These are phyloP conservation scores for Drosophila hamatofila DNA, from an alignment of 2,888 invertebrate genomes.

Conservation along the genomic window DNA sequence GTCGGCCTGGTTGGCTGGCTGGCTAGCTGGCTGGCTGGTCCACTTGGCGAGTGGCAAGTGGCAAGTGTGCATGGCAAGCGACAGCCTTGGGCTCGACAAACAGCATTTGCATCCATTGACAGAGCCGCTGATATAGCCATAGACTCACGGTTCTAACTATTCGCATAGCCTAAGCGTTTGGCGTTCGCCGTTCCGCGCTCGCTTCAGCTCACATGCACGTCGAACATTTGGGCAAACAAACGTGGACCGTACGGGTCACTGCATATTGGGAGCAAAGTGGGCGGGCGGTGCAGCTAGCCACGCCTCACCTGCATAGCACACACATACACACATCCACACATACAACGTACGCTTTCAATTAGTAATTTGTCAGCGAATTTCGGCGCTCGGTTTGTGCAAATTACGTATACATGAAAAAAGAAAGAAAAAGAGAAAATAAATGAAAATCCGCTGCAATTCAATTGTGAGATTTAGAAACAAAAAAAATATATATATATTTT, in stretches of 20 bases:
- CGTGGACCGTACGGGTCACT: conserved; percentile 74
- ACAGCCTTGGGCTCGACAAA: conserved; percentile 55
- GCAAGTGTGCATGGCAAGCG: conserved; percentile 18
- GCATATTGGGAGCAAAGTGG: conserved; percentile 67
- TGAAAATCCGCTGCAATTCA: conserved; percentile 54
- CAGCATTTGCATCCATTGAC: conserved; percentile 54
- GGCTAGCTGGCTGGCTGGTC: background rate
- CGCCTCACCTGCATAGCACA: conserved; percentile 33
- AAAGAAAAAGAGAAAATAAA: background rate
- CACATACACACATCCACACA: conserved; percentile 19
- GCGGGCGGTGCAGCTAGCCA: conserved; percentile 13
- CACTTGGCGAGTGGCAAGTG: conserved; percentile 4
- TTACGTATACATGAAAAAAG: conserved; percentile 45
- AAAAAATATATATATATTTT: conserved; percentile 7
- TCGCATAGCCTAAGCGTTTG: conserved; percentile 34
- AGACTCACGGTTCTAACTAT: conserved; percentile 45
- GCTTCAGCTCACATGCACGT: conserved; percentile 49
- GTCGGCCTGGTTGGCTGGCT: conserved; percentile 17
- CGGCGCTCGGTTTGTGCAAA: conserved; percentile 56
- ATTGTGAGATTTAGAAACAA: conserved; percentile 49
- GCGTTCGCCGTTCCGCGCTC: conserved; percentile 43
- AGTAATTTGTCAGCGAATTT: conserved; percentile 73
- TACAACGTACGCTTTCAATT: conserved; percentile 68
- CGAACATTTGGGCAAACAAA: conserved; percentile 76
- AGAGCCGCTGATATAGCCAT: conserved; percentile 21